Conservation (phyloP, 2,888 invertebrate genomes). For the Yponomeuta evonymella region DNA sequence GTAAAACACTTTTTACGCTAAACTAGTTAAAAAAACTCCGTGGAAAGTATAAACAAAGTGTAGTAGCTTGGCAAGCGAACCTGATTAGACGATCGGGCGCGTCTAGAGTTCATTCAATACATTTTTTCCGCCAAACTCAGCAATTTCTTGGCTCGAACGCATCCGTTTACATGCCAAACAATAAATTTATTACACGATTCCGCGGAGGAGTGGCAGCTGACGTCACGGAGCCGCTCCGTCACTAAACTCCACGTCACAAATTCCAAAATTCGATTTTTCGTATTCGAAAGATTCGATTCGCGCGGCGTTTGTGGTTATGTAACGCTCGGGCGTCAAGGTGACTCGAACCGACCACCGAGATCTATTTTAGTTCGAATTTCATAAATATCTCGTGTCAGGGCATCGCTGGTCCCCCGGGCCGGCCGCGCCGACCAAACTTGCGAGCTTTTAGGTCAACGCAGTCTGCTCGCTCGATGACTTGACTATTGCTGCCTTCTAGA, state of each 20-base stretch:
- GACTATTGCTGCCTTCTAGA: not conserved
- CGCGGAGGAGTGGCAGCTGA: constrained; percentile 69
- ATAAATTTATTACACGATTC: constrained; percentile 72
- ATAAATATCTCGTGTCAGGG: constrained; percentile 75
- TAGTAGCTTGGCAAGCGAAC: constrained; percentile 63
- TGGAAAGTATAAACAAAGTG: constrained; percentile 56
- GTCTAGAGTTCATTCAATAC: constrained; percentile 72
- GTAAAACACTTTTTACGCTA: not conserved
- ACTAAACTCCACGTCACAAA: constrained; percentile 43
- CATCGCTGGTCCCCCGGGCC: constrained; percentile 70
- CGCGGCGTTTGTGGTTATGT: constrained; percentile 41
- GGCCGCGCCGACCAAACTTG: constrained; percentile 60
- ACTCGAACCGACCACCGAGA: constrained; percentile 67
- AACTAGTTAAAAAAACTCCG: constrained; percentile 24
- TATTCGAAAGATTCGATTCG: constrained; percentile 49
- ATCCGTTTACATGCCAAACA: constrained; percentile 77
- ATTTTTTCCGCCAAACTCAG: constrained; percentile 72
- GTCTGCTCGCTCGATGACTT: not conserved
- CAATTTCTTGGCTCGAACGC: constrained; percentile 76
- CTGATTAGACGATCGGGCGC: constrained; percentile 68
- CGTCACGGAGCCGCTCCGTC: constrained; percentile 47
- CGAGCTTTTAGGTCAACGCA: constrained; percentile 28
- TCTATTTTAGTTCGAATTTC: constrained; percentile 74
- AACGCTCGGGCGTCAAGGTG: constrained; percentile 69
- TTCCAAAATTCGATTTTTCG: constrained; percentile 47